Evolutionary conservation across 2,113 vertebrate species (phyloP).

Genomic region (Kryptolebias marmoratus): DNA sequence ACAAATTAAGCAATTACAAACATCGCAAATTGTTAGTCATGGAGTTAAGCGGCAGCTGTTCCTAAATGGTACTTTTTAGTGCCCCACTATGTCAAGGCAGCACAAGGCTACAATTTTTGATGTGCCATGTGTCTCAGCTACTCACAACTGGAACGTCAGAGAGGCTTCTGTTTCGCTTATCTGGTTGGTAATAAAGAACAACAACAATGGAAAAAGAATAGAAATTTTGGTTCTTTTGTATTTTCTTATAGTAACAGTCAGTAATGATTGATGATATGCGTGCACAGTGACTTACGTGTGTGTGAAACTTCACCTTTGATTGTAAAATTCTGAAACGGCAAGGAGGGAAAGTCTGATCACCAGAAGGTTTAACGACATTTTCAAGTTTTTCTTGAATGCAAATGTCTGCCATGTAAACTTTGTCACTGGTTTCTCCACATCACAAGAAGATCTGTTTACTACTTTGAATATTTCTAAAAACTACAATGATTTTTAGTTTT

Average conservation of each 20-base stretch:
- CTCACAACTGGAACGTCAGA: slow-evolving; percentile 27
- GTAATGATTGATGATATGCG: slow-evolving; percentile 29
- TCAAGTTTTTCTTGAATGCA: not conserved
- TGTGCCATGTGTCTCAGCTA: slow-evolving; percentile 40
- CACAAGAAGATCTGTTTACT: not conserved
- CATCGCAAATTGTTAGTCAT: slow-evolving; percentile 67
- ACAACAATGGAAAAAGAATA: slow-evolving; percentile 27
- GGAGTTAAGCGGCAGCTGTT: slow-evolving; percentile 72
- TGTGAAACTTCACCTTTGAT: slow-evolving; percentile 28
- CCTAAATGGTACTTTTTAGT: slow-evolving; percentile 66
- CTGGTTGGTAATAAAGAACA: slow-evolving; percentile 33
- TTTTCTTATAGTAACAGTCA: slow-evolving; percentile 46
- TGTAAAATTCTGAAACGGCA: slow-evolving; percentile 12
- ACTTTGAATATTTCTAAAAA: not conserved
- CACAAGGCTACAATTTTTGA: slow-evolving; percentile 48
- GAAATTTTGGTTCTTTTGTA: slow-evolving; percentile 38
- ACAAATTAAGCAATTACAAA: slow-evolving; percentile 74
- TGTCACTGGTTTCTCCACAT: not conserved
- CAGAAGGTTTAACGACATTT: not conserved
- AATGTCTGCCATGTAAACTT: not conserved
- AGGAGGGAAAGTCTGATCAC: slow-evolving; percentile 1
- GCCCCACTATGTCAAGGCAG: slow-evolving; percentile 50
- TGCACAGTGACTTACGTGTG: slow-evolving; percentile 40
- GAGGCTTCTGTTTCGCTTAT: slow-evolving; percentile 31
- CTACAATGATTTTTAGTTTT: not conserved